These are phyloP conservation scores for Casuarius casuarius DNA, from an alignment of 2,113 vertebrate genomes.

Conservation along the genomic window DNA sequence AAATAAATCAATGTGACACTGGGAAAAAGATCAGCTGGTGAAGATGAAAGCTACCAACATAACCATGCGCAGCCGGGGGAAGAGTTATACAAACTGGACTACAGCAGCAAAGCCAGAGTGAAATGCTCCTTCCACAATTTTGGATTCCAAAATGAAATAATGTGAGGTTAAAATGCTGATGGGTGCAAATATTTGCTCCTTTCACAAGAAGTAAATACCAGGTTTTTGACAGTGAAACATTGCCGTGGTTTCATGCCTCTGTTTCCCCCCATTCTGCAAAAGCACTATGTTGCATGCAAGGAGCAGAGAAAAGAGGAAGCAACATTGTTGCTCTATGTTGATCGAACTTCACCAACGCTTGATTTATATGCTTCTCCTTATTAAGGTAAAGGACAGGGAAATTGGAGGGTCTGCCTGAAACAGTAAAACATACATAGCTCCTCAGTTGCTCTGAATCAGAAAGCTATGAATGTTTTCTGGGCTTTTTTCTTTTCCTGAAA, in stretches of 20 bases:
- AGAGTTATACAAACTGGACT: constrained; percentile 28
- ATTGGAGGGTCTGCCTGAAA: neutral
- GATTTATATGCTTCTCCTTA: neutral
- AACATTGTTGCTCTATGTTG: neutral
- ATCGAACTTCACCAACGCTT: neutral
- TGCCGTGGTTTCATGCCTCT: neutral
- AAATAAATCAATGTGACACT: constrained; percentile 50
- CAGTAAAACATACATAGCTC: neutral
- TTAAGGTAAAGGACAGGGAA: neutral
- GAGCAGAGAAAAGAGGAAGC: neutral
- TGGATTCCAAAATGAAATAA: neutral
- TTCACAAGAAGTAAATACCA: neutral
- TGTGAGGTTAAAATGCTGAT: constrained; percentile 34
- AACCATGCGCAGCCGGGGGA: neutral
- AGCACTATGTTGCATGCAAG: neutral
- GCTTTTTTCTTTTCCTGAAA: neutral
- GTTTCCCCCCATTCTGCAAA: neutral
- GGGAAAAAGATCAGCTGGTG: constrained; percentile 51
- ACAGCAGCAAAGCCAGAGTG: neutral
- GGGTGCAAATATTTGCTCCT: constrained; percentile 14
- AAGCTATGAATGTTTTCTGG: neutral
- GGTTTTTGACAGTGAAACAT: neutral
- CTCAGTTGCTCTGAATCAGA: neutral
- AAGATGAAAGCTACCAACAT: constrained; percentile 18
- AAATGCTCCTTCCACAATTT: neutral